Evolutionary conservation across 2,888 invertebrate genomes (phyloP), one percentile per base, ranked within the genome.

Genomic region (Theodoxus fluviatilis): DNA sequence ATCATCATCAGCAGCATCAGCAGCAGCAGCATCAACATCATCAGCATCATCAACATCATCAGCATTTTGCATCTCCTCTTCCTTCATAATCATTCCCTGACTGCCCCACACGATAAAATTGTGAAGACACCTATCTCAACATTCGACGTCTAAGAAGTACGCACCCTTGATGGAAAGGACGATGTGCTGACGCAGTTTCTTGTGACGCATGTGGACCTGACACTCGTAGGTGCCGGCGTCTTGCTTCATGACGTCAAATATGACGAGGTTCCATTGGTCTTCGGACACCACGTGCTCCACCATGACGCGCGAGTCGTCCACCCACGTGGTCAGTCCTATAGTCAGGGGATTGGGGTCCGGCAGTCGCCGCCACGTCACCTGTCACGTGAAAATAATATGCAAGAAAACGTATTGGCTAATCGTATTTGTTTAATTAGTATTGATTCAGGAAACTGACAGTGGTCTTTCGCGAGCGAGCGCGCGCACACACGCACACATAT

Each of bases 191-290:
- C 75, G 71, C 22, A 76, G 49, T 22, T 69, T 68, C 28, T 69
- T 70, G 67, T 74, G 70, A 49, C 67, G 71, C 69, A 72, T 73
- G 73, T 74, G 75, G 59, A 76, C 52, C 59, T 76, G 75, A 63
- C 76, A 76, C 59, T 76, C 75, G 59, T 76, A 76, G 47, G 69
- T 66, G 2, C 76, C 76, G 9, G 73, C 43, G 67, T 76, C 75
- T 18, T 37, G 64, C 0, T 66, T 25, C 9, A 61, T 69, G 28
- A 75, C 75, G 49, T 70, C 69, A 9, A 72, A 59, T 18, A 76
- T 76, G 40, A 75, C 49, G 7, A 76, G 68, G 57, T 76, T 74
- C 76, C 76, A 76, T 31, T 74, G 73, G 22, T 70, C 67, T 38
- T 66, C 65, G 52, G 67, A 63, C n/a, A 70, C 38, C 28, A 70